Base-by-base conservation (phyloP, 2,113 vertebrate genomes). In the Epinephelus fuscoguttatus region DNA sequence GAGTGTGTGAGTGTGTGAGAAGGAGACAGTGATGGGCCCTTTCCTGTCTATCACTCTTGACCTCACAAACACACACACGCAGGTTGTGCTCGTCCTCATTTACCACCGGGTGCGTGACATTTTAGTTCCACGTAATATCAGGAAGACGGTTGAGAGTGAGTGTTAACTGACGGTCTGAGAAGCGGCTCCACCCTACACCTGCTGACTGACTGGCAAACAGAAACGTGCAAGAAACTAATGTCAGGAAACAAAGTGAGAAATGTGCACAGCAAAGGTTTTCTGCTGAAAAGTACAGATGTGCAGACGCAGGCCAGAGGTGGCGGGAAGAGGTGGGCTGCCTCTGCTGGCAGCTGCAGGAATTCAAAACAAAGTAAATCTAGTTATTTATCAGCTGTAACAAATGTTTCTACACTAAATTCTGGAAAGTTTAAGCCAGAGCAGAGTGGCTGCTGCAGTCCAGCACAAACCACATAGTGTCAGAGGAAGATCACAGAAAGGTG, bases 91-190 rank as follows among this genome's bases (percentile, higher is more conserved):
- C 19, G 19, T 40, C 18, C 45, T 25, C n/a, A 19, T 59, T 57
- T 27, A 80, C 64, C 52, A 30, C 52, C 27, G 37, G 11, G 5
- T 23, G 30, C 10, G 6, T 69, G 74, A 87, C 86, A 78, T 85
- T 91, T 63, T 49, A 15, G 70, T 25, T 87, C 85, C 93, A 94
- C 93, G 93, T 94, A 93, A 94, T 94, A 90, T 91, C 93, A 92
- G 87, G 88, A 94, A 72, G 84, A 75, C 88, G 68, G 93, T 94
- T 94, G 85, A 80, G 79, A 42, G 72, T 15, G 71, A 84, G 82
- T 12, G 69, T 1, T 78, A 92, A 93, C 91, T 13, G 89, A 18
- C 80, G 33, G 80, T 83, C 73, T 84, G 82, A 85, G 69, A 82
- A 30, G 52, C 5, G 23, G 25, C 90, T 84, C 89, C 91, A 64